Evolutionary conservation across 2,113 vertebrate genomes (phyloP), one percentile per base, ranked within the genome.

Genomic region (Scophthalmus maximus): DNA sequence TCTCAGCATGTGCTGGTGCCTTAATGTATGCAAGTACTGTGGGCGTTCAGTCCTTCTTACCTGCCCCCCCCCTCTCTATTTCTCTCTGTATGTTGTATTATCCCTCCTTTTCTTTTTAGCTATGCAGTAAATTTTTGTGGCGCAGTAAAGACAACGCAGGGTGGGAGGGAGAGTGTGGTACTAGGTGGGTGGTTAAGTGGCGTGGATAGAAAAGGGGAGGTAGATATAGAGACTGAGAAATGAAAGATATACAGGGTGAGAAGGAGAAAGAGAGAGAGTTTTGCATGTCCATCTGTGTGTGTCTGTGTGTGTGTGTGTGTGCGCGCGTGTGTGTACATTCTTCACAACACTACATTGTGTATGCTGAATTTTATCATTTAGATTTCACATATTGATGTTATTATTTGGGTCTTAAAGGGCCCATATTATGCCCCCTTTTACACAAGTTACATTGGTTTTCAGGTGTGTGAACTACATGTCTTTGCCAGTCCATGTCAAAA

Each of bases 1-100:
- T 82, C 78, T 83, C 74, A 74, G 69, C 56, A 49, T 73, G 62
- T 57, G 65, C 79, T 22, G 29, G 25, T 62, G 65, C 68, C 38
- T 52, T 83, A 76, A 78, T 85, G 73, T 71, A 56, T 78, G 77
- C 73, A 79, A 82, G 68, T 68, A 38, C 30, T 72, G 86, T 85
- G 44, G 84, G 86, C 73, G 78, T 84, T 69, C 50, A 47, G 64
- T 57, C 68, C 46, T 76, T 76, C 60, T 74, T 87, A 87, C 87
- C 86, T 91, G 80, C 47, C 62, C 56, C 53, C 60, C 67, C 25
- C 27, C 63, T 56, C 50, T 34, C 14, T 52, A 49, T 79, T 30
- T 59, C 25, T 64, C 5, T 29, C 3, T 57, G 20, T 23, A 20
- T 50, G 8, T 59, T 32, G n/a, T 40, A 4, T 42, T 49, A 36